Conservation (phyloP, 2,888 invertebrate species). For the Venusia cambrica region DNA sequence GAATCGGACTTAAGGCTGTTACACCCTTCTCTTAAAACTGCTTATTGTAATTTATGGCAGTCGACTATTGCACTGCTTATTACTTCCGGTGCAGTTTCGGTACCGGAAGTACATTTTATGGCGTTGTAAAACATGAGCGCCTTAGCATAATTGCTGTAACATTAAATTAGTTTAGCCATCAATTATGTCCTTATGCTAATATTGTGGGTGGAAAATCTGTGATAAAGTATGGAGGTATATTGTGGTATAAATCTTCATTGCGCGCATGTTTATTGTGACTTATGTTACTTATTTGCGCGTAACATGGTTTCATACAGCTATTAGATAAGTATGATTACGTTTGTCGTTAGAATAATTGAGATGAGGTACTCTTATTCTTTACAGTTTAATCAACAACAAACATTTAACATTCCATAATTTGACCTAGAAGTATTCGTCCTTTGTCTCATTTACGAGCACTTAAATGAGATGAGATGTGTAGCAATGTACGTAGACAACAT, state of each 20-base stretch:
- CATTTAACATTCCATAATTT: too few species aligned
- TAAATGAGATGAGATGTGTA: too few species aligned
- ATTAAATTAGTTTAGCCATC: slow-evolving; percentile 75
- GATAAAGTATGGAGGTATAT: slow-evolving; percentile 26
- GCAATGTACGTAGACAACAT: too few species aligned
- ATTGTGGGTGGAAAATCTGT: slow-evolving; percentile 37
- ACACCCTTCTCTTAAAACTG: slow-evolving; percentile 65
- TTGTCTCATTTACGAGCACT: too few species aligned
- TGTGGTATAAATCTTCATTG: slow-evolving; percentile 54
- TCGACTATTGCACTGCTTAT: slow-evolving; percentile 75
- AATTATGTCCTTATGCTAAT: slow-evolving; percentile 70
- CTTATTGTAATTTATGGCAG: slow-evolving; percentile 74
- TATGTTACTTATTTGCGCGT: slow-evolving; percentile 9
- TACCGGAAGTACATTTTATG: slow-evolving; percentile 71
- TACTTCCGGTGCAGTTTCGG: slow-evolving; percentile 75
- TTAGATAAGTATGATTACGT: too few species aligned
- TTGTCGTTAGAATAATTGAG: too few species aligned
- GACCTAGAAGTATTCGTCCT: too few species aligned
- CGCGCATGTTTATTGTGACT: slow-evolving; percentile 24
- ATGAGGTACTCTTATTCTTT: too few species aligned
- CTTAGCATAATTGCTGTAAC: slow-evolving; percentile 76
- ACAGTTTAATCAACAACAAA: too few species aligned
- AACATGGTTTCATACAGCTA: slow-evolving; percentile 4
- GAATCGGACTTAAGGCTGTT: slow-evolving; percentile 36
- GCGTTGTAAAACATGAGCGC: slow-evolving; percentile 73